Base-by-base conservation (phyloP, 2,113 vertebrate species). In the Myrmecophaga tridactyla region DNA sequence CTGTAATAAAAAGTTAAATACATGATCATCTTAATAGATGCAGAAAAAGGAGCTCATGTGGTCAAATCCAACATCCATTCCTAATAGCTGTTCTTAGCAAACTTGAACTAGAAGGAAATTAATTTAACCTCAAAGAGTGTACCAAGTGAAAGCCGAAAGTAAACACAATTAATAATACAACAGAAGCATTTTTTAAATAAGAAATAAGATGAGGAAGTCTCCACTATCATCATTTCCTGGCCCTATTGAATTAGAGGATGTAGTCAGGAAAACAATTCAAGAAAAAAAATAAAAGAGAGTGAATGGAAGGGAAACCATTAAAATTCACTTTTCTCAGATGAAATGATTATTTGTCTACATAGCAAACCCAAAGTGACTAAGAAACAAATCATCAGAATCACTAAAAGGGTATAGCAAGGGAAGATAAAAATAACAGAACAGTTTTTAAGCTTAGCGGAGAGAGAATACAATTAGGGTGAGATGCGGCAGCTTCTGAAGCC, bases 41-140 rank as follows among this genome's bases (percentile, higher is more conserved):
- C 86, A 96, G 67, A 53, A 92, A 83, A n/a, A n/a, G n/a, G 89
- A 36, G 29, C 36, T 77, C 58, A 88, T 78, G 80, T 76, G 31
- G 36, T 88, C 80, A 73, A 34, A 46, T 62, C 90, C 86, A 46
- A 87, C 25, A 70, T 46, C 67, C 41, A 29, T 93, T 93, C 23
- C 13, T 94, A 94, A 88, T 36, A 86, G 75, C 51, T 92, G 31
- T 84, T 84, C 92, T 90, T 72, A 72, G 39, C 62, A 96, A 92
- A 92, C 12, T 73, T 77, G 77, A 46, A 84, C 51, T 36, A 87
- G 8, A 73, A 89, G 43, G 36, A 34, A 72, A 90, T 94, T 84
- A 91, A 84, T n/a, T 95, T 95, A 87, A 92, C 39, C 56, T 77
- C 27, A 94, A 65, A 80, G 73, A 73, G 67, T 60, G 17, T 73